Conservation (phyloP, 2,797 vertebrate genomes). For the Cyclura pinguis region DNA sequence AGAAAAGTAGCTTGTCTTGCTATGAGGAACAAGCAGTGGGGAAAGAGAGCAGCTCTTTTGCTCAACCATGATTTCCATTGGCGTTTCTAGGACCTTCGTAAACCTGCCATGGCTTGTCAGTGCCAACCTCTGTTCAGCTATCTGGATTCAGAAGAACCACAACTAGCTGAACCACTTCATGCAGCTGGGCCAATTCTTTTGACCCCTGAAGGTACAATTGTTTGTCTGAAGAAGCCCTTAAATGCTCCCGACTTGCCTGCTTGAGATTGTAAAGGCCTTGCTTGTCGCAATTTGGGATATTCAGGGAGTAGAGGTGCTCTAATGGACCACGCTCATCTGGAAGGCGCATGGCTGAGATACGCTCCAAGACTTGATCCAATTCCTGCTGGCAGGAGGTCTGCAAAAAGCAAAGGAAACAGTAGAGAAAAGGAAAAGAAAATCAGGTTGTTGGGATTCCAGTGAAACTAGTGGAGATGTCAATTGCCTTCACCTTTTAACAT, state of each 20-base stretch:
- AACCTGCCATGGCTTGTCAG: not conserved
- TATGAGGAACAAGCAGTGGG: not conserved
- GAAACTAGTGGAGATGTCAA: not conserved
- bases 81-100: not conserved
- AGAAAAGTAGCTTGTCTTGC: not conserved
- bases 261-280: constrained; percentile 93
- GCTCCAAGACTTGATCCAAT: constrained; percentile 90
- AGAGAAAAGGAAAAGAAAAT: not conserved
- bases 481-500: not conserved
- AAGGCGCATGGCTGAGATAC: constrained; percentile 92
- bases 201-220: not conserved
- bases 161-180: not conserved
- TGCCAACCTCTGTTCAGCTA: not conserved
- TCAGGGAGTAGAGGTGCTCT: constrained; percentile 92
- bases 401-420: constrained; percentile 52
- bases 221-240: not conserved
- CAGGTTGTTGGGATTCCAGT: not conserved
- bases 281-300: constrained; percentile 96
- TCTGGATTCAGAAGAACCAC: not conserved
- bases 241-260: constrained; percentile 82
- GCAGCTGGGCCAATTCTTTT: not conserved
- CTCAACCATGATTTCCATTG: not conserved
- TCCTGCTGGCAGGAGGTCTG: constrained; percentile 93
- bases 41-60: not conserved
- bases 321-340: constrained; percentile 91